Evolutionary conservation across 1,140 invertebrate species (phyloP).

Genomic region (Tetragnatha versicolor): DNA sequence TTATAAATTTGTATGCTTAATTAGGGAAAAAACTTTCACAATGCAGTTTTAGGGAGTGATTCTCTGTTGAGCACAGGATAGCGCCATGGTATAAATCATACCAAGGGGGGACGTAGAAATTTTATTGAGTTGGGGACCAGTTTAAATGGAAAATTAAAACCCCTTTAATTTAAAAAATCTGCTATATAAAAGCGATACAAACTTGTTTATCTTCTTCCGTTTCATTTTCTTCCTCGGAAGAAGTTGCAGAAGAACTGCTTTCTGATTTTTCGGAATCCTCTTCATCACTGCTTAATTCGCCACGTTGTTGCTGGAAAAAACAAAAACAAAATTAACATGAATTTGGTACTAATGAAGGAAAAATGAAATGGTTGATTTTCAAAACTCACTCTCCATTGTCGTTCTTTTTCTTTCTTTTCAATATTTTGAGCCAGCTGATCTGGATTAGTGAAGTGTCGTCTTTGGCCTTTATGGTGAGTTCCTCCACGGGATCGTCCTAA

Average conservation of each 20-base stretch:
- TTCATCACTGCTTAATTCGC: slow-evolving; percentile 52
- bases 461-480: slow-evolving; percentile 81
- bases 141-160: no score
- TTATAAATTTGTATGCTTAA: no score
- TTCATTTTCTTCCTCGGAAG: slow-evolving; percentile 38
- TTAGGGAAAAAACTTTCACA: no score
- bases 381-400: slow-evolving; percentile 74
- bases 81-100: no score
- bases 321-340: neutral
- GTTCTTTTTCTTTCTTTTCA: slow-evolving; percentile 76
- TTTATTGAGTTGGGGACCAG: no score
- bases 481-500: slow-evolving; percentile 56
- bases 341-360: neutral
- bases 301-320: slow-evolving; percentile 32
- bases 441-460: slow-evolving; percentile 90
- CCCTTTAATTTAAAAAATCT: no score
- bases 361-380: neutral
- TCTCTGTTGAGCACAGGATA: no score
- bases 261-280: slow-evolving; percentile 2
- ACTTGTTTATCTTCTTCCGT: slow-evolving; percentile 31
- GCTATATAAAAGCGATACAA: no score
- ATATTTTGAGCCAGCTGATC: slow-evolving; percentile 88
- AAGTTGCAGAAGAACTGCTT: slow-evolving; percentile 35
- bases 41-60: no score
- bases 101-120: no score